Evolutionary conservation across 2,113 vertebrate species (phyloP), one percentile per base, ranked within the genome.

Genomic region (Cisticola juncidis): DNA sequence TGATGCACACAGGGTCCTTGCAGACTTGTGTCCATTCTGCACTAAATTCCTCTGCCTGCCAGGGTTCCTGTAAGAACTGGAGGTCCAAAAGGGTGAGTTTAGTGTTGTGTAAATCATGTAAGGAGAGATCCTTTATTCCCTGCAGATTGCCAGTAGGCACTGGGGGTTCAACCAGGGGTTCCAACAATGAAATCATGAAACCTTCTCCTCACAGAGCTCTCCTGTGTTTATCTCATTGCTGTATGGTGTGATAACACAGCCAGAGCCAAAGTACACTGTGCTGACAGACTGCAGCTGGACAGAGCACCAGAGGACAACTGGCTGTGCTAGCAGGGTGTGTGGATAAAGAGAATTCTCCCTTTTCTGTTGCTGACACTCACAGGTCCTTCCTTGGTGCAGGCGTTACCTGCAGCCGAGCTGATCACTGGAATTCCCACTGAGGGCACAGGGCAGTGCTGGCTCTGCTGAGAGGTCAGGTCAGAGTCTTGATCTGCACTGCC

Each of bases 291-390:
- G 31, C 69, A 80, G 44, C 13, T 25, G 21, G 77, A 18, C 53
- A 36, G 58, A 76, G 20, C 51, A 47, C 14, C 79, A n/a, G 5
- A 60, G 71, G 9, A 51, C 88, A 72, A 51, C 15, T 85, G 90
- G 66, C 90, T 95, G 94, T 88, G 38, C 86, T 76, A 8, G 88
- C 86, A 81, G 91, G 91, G 56, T 66, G 12, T 47, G 79, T 62
- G 90, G 97, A 94, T 95, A 96, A 95, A 94, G 78, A 79, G 94
- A 86, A 87, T 74, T 85, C 56, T 80, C 79, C 24, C 45, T 40
- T 81, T 74, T 47, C 72, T 90, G 17, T 86, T 40, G 8, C 93
- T 85, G 38, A 38, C 38, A 38, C 38, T 38, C 38, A 38, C 38
- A 38, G 38, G 38, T 38, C 38, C 38, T 38, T 38, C 38, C 38